Evolutionary conservation across 30 jellyfish, hydroid and myxozoan genomes (phyloP).

Genomic region (Aurelia aurita complex sp. Pacific): DNA sequence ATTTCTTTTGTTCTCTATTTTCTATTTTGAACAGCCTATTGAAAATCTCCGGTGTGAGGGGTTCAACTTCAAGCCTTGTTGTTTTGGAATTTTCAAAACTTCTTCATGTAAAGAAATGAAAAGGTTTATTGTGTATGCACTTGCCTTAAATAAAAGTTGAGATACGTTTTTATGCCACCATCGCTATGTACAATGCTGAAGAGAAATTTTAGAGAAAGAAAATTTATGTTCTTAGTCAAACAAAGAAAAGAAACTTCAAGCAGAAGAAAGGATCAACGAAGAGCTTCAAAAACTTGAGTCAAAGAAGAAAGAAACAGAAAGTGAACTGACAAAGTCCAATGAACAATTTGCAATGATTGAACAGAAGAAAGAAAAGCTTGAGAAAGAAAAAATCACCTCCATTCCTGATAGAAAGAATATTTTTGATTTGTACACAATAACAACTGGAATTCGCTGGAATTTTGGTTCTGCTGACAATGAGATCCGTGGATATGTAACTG

Average conservation of each 20-base stretch:
- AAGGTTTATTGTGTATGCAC: background rate
- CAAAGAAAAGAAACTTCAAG: background rate
- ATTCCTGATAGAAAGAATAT: conserved; percentile 39
- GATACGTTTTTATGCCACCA: background rate
- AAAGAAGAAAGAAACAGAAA: background rate
- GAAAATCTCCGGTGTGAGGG: too few species aligned
- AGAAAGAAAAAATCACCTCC: conserved; percentile 9
- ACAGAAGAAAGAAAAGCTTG: conserved; percentile 21
- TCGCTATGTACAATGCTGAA: background rate
- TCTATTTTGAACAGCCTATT: too few species aligned
- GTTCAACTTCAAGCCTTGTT: too few species aligned
- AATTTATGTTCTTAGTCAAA: background rate
- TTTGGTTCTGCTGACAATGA: conserved; percentile 59
- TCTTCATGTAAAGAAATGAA: too few species aligned
- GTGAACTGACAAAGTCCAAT: background rate
- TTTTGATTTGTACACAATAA: conserved; percentile 50
- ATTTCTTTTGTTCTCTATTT: too few species aligned
- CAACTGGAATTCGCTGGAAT: conserved; percentile 83
- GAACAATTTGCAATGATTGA: conserved; percentile 21
- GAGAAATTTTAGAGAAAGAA: background rate
- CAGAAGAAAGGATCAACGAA: background rate
- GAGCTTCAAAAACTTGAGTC: background rate
- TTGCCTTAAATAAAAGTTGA: background rate
- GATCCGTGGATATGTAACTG: conserved; percentile 72
- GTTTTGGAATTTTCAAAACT: too few species aligned